These are phyloP conservation scores for Chiloscyllium punctatum DNA, from an alignment of 2,797 vertebrate species.

Conservation along the genomic window DNA sequence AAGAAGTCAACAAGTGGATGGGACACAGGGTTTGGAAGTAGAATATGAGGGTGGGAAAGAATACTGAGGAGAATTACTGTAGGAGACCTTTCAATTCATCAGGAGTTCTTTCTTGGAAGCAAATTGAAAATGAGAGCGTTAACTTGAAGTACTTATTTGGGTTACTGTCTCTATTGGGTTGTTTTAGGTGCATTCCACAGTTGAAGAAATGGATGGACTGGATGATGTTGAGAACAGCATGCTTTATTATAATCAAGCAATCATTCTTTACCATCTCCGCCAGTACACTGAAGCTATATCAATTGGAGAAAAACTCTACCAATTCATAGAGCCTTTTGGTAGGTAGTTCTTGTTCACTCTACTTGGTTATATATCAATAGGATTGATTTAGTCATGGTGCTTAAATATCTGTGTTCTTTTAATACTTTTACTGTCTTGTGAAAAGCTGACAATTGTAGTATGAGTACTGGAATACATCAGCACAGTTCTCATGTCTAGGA, in stretches of 20 bases:
- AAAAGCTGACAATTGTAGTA: not conserved
- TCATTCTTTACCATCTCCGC: slow-evolving; percentile 86
- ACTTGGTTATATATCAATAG: not conserved
- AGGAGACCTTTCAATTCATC: slow-evolving; percentile 43
- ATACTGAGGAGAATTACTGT: not conserved
- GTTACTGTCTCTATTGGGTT: slow-evolving; percentile 35
- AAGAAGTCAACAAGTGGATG: no score
- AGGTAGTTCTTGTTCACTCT: slow-evolving; percentile 48
- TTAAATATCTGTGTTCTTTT: not conserved
- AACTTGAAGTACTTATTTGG: not conserved
- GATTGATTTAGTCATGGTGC: not conserved
- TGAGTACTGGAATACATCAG: not conserved
- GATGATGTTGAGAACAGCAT: slow-evolving; percentile 95
- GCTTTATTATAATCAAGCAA: slow-evolving; percentile 93
- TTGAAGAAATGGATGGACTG: slow-evolving; percentile 89
- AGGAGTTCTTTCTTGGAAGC: slow-evolving; percentile 36
- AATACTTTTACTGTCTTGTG: not conserved
- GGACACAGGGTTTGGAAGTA: not conserved
- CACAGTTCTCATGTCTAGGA: not conserved
- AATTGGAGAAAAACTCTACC: slow-evolving; percentile 89
- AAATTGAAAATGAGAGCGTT: slow-evolving; percentile 40
- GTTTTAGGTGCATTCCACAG: slow-evolving; percentile 78
- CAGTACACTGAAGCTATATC: slow-evolving; percentile 91
- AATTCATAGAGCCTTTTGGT: slow-evolving; percentile 97
- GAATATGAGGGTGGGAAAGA: not conserved